Evolutionary conservation across 1,140 invertebrate species (phyloP).

Genomic region (Papilio polyxenes): DNA sequence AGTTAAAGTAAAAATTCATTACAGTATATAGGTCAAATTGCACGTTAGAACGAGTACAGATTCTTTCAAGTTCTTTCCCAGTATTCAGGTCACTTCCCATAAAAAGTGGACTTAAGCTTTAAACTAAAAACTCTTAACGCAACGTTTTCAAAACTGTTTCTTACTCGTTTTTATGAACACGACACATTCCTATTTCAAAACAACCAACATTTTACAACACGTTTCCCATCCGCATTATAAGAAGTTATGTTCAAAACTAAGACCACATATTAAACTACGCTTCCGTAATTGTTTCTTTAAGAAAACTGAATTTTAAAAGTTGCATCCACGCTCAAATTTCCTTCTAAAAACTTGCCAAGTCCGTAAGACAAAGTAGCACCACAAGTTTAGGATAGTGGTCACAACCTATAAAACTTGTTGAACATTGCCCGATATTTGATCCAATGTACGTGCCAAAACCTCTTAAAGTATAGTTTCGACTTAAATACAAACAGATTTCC

Average conservation of each 20-base stretch:
- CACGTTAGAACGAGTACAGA: slow-evolving; percentile 4
- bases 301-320: neutral
- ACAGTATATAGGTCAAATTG: neutral
- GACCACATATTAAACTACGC: too few species aligned
- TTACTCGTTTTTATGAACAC: neutral
- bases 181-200: neutral
- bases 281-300: too few species aligned
- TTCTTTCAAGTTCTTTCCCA: slow-evolving; percentile 6
- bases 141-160: slow-evolving; percentile 15
- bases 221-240: neutral
- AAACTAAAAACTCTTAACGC: slow-evolving; percentile 11
- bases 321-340: neutral
- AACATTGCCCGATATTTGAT: neutral
- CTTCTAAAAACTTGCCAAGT: neutral
- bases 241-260: neutral
- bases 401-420: neutral
- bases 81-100: slow-evolving; percentile 2
- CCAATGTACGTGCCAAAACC: slow-evolving; percentile 1
- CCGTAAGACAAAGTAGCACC: neutral
- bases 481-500: too few species aligned
- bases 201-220: too few species aligned
- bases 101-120: neutral
- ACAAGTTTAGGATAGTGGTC: neutral
- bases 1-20: neutral
- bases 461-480: neutral